A percentile compares a stretch with the other conserved stretches of the same genome.
Conservation (phyloP, 2,888 invertebrate species). For the Cosmopolites sordidus region DNA sequence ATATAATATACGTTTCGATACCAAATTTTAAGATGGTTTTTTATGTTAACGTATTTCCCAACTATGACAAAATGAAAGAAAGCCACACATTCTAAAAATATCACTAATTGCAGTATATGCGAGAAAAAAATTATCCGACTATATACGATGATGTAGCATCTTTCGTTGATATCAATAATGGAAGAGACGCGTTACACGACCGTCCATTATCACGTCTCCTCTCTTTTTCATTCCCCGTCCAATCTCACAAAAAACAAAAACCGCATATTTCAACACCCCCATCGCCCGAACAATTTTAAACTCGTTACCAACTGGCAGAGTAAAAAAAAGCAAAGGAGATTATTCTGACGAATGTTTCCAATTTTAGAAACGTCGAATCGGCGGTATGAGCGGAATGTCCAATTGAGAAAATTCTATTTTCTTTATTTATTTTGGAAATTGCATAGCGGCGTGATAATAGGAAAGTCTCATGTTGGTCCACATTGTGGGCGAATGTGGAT, state of each 20-base stretch:
- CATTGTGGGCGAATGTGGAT: no score
- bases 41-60: no score
- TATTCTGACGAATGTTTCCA: slow-evolving; percentile 18
- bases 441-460: slow-evolving; percentile 20
- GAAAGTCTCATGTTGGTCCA: background rate
- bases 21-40: no score
- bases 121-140: no score
- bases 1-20: no score
- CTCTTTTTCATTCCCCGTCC: background rate
- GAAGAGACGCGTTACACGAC: no score
- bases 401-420: slow-evolving; percentile 24
- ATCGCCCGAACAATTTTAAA: background rate
- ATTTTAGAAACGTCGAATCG: slow-evolving; percentile 19
- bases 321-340: background rate
- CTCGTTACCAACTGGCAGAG: background rate
- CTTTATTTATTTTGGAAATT: slow-evolving; percentile 26
- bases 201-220: no score
- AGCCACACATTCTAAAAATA: no score
- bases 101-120: no score
- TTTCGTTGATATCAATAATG: no score
- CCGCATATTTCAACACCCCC: background rate
- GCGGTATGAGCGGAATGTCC: slow-evolving; percentile 21
- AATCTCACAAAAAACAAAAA: background rate
- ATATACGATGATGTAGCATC: no score
- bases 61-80: no score